These are phyloP conservation scores for Azorinus chamasolen DNA, from an alignment of 2,888 invertebrate species.

Conservation along the genomic window DNA sequence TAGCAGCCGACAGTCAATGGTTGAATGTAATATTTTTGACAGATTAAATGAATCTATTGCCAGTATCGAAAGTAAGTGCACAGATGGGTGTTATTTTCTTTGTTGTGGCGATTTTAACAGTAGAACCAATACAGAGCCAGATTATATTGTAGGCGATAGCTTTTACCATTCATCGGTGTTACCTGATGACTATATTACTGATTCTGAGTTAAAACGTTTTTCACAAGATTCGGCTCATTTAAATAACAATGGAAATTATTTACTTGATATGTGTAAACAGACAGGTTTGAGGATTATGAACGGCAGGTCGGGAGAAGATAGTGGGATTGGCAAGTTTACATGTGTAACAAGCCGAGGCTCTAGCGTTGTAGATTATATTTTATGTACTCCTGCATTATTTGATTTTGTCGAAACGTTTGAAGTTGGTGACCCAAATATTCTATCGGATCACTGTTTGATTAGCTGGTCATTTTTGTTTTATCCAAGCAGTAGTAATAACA, in stretches of 20 bases:
- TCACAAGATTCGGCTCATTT: conserved; percentile 9
- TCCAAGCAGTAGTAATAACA: conserved; percentile 11
- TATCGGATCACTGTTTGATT: no score
- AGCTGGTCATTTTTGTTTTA: conserved; percentile 9
- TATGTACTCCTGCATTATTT: no score
- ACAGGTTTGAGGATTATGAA: conserved; percentile 24
- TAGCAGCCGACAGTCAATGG: conserved; percentile 12
- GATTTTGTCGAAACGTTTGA: conserved; percentile 20
- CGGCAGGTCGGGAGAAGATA: no score
- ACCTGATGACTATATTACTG: conserved; percentile 20
- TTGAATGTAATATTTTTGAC: conserved; percentile 13
- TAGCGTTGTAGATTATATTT: no score
- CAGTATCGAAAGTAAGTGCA: no score
- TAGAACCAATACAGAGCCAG: no score
- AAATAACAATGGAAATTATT: conserved; percentile 13
- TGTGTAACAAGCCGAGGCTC: no score
- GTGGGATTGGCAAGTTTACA: no score
- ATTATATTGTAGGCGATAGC: conserved; percentile 26
- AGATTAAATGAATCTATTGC: conserved; percentile 5
- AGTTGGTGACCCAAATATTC: not conserved
- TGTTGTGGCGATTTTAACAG: no score
- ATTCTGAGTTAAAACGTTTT: not conserved
- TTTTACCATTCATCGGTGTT: conserved; percentile 18
- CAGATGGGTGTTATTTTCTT: no score
- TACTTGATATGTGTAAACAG: conserved; percentile 30